Conservation (phyloP, 1,140 invertebrate genomes). For the Penaeus indicus region DNA sequence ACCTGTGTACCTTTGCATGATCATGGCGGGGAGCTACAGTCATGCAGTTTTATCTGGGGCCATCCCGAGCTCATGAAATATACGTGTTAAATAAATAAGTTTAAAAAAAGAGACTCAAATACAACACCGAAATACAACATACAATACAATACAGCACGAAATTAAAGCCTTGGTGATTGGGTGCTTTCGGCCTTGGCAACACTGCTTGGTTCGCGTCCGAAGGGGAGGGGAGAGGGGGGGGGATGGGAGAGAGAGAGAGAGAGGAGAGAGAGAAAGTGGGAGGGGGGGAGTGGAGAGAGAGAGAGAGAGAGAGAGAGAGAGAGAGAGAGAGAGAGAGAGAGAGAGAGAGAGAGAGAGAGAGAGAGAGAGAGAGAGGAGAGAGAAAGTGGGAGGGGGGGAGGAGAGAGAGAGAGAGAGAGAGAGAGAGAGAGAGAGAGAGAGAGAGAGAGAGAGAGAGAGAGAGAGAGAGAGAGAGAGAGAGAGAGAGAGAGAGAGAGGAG, state of each 20-base stretch:
- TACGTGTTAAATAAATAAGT: too few species aligned
- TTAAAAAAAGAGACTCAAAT: too few species aligned
- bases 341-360: conserved; percentile 6
- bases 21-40: too few species aligned
- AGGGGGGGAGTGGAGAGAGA: conserved; percentile 31
- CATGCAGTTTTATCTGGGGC: too few species aligned
- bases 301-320: neutral
- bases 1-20: too few species aligned
- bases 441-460: conserved; percentile 5
- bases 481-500: neutral
- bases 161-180: too few species aligned
- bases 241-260: neutral
- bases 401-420: neutral
- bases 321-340: neutral
- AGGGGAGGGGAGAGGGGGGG: neutral
- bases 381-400: neutral
- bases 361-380: neutral
- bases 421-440: neutral
- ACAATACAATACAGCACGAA: too few species aligned
- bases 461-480: neutral
- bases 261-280: neutral
- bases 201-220: neutral
- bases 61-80: too few species aligned
- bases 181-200: too few species aligned
- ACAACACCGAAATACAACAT: too few species aligned